Conservation (phyloP, 2,888 invertebrate genomes). For the Lucinisca nassula region DNA sequence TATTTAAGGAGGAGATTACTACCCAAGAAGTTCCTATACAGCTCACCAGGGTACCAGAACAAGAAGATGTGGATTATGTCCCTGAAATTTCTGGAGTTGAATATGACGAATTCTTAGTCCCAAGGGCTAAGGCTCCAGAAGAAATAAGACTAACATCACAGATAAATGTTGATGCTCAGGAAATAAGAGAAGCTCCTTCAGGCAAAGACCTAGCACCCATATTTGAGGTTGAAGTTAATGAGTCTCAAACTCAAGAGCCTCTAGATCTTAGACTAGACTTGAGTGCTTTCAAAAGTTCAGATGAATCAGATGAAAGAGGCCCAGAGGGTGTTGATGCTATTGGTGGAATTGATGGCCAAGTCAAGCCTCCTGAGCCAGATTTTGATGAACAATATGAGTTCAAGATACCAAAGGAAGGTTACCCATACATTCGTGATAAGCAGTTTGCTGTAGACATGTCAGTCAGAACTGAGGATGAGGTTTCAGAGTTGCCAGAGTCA, state of each 20-base stretch:
- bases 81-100: slow-evolving; percentile 63
- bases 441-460: slow-evolving; percentile 64
- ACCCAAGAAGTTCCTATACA: slow-evolving; percentile 46
- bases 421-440: slow-evolving; percentile 32
- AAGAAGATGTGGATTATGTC: slow-evolving; percentile 40
- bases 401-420: slow-evolving; percentile 56
- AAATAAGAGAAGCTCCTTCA: slow-evolving; percentile 15
- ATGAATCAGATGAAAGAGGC: slow-evolving; percentile 23
- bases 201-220: background rate
- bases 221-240: slow-evolving; percentile 43
- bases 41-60: slow-evolving; percentile 22
- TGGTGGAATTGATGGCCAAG: slow-evolving; percentile 26
- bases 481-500: slow-evolving; percentile 68
- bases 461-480: slow-evolving; percentile 70
- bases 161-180: slow-evolving; percentile 32
- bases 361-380: slow-evolving; percentile 45
- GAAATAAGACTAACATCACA: slow-evolving; percentile 15
- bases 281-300: slow-evolving; percentile 4
- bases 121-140: background rate
- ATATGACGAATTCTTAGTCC: slow-evolving; percentile 51
- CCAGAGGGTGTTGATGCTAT: background rate
- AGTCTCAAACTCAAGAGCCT: slow-evolving; percentile 17
- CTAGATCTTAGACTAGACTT: background rate
- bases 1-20: slow-evolving; percentile 71
- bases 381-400: slow-evolving; percentile 63